Base-by-base conservation (phyloP, 2,888 invertebrate genomes). In the Orthosia gracilis region DNA sequence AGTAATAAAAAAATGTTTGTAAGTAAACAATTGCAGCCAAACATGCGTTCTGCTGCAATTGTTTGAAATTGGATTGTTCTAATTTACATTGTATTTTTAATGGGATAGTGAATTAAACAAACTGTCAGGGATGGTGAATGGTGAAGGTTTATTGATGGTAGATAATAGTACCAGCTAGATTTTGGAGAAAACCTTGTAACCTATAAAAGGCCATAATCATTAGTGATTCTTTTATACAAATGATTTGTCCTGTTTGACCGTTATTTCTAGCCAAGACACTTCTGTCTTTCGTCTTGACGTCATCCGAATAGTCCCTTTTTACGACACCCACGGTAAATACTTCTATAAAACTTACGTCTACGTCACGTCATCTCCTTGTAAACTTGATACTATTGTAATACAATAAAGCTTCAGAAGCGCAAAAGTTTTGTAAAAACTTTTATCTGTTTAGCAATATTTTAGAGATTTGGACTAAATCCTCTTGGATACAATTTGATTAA, bases 341-440 rank as follows among this genome's bases (percentile, higher is more conserved):
- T 31, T 31, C 40, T 18, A 7, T 21, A 18, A 26, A 18, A 21
- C 45, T 47, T 62, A 52, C 12, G 15, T 55, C 49, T 17, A 49
- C 13, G 21, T 58, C 18, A 49, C 13, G 21, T 58, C 15, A 49
- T 15, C 45, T 55, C n/a, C 7, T 31, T 9, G 13, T n/a, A 59
- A 79, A 12, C 40, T 55, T 55, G 65, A 79, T 75, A 75, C 23
- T 40, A 59, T 70, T 79, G 79, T 58, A 79, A 76, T 54, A 49
- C 45, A 63, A 75, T 75, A 75, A 18, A 55, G 23, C 54, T 75
- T 74, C n/a, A 74, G 23, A 69, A 66, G 40, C 17, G 18, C 15
- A 26, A 63, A 70, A 69, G n/a, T 75, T 50, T 3, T 4, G 15
- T 21, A 21, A 15, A 57, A 59, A 52, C 12, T 78, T 54, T 66